A percentile compares a stretch with the other conserved stretches of the same genome.
Evolutionary conservation across 1,140 invertebrate genomes (phyloP).

Genomic region (Theocolax elegans): DNA sequence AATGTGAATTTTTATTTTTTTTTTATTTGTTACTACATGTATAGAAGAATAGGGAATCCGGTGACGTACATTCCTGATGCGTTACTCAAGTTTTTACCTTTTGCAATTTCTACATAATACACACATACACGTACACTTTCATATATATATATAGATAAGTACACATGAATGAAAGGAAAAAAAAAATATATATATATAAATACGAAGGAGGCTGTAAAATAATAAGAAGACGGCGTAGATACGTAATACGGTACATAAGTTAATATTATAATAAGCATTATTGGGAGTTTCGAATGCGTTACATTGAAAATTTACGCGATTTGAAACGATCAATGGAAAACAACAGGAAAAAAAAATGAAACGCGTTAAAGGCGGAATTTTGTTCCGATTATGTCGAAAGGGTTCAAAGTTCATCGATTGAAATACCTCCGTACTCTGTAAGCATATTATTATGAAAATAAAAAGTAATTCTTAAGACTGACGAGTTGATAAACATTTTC

Average conservation of each 20-base stretch:
- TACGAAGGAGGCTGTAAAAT: conserved; percentile 38
- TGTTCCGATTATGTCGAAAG: conserved; percentile 45
- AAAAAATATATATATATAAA: no score
- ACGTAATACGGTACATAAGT: conserved; percentile 13
- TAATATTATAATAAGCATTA: no score
- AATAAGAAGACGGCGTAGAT: not conserved
- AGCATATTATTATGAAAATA: conserved; percentile 63
- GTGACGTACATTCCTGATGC: conserved; percentile 12
- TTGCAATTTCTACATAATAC: conserved; percentile 11
- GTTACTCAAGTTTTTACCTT: conserved; percentile 14
- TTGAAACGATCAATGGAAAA: no score
- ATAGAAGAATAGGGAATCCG: not conserved
- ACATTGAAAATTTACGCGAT: no score
- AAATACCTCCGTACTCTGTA: conserved; percentile 65
- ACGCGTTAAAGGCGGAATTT: not conserved
- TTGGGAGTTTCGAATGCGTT: no score
- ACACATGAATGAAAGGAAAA: no score
- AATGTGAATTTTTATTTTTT: conserved; percentile 7
- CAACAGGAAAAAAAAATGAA: conserved; percentile 23
- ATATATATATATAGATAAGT: no score
- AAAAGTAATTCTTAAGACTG: conserved; percentile 65
- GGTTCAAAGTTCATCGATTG: conserved; percentile 59
- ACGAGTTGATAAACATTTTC: no score
- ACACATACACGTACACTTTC: no score
- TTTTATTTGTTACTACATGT: not conserved